Evolutionary conservation across 1,140 invertebrate species (phyloP), one percentile per base, ranked within the genome.

Genomic region (Apolygus lucorum): DNA sequence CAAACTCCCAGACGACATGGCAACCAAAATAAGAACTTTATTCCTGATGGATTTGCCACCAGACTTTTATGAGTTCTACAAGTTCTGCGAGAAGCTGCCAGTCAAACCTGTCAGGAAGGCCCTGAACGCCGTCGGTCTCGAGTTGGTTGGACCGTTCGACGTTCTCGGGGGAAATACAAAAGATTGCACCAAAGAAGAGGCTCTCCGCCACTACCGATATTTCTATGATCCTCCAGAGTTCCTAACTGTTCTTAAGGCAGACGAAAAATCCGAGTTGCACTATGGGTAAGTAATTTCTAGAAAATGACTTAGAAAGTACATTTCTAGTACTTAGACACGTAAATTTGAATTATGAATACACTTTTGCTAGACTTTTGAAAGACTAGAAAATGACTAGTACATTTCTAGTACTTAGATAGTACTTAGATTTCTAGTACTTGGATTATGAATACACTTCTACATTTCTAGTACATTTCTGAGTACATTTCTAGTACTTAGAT

Each of bases 161-260:
- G 84, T 95, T 28, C 77, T 96, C 25, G 81, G 84, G 63, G 86
- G 86, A 8, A 86, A 85, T 74, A 82, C 91, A 70, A 84, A 82
- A 72, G 76, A 78, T 26, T 76, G 69, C 66, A 54, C 70, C 25
- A 11, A 49, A 63, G 67, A 72, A 66, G 68, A 72, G 24, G 68
- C 67, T 52, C 52, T 76, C 1, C 72, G 78, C 34, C 92, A 96
- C 77, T 96, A 91, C 88, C 84, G 95, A 75, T 96, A 91, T 81
- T 96, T 87, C 78, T 95, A 91, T 81, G 95, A 98, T 84, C 91
- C 92, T 52, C 94, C 95, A 34, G 94, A 97, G 81, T 93, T 96
- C 79, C 90, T 91, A 81, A 71, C 70, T 1, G 70, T 71, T 21
- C 63, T 71, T 11, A 71, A 34, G 63, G 27, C 24, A 8, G 42